These are phyloP conservation scores for Rallus limicola DNA, from an alignment of 2,113 vertebrate genomes.

Conservation along the genomic window DNA sequence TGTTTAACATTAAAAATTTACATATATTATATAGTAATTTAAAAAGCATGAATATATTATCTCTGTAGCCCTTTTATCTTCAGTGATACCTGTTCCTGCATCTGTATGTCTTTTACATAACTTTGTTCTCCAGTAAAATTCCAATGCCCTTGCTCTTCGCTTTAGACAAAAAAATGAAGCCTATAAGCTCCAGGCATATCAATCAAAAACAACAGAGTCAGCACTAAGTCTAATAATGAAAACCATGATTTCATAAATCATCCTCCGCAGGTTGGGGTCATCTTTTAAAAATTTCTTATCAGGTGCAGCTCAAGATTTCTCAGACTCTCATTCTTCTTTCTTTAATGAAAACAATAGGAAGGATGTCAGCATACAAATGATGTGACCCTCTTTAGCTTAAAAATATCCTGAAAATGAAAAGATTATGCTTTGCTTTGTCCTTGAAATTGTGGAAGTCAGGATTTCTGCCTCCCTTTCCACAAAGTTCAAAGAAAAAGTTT, in stretches of 20 bases:
- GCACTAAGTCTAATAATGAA: conserved; percentile 80
- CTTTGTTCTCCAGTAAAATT: conserved; percentile 55
- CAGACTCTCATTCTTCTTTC: conserved; percentile 68
- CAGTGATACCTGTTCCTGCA: neutral
- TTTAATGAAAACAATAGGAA: conserved; percentile 80
- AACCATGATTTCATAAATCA: conserved; percentile 84
- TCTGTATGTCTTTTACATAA: conserved; percentile 57
- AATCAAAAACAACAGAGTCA: conserved; percentile 82
- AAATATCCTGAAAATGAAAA: conserved; percentile 48
- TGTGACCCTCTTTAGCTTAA: conserved; percentile 67
- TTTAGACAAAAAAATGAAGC: conserved; percentile 30
- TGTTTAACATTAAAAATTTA: neutral
- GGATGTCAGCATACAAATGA: conserved; percentile 76
- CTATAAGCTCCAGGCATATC: conserved; percentile 70
- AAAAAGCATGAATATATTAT: neutral
- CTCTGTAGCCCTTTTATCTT: neutral
- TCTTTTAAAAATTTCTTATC: conserved; percentile 78
- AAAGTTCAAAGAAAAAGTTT: neutral
- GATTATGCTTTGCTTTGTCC: conserved; percentile 47
- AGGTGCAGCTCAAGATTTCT: conserved; percentile 71
- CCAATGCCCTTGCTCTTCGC: conserved; percentile 66
- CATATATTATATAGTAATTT: neutral
- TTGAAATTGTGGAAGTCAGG: conserved; percentile 63
- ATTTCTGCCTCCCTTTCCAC: neutral
- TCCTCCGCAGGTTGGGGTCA: conserved; percentile 72